Conservation (phyloP, 2,113 vertebrate species). For the Chauna torquata region DNA sequence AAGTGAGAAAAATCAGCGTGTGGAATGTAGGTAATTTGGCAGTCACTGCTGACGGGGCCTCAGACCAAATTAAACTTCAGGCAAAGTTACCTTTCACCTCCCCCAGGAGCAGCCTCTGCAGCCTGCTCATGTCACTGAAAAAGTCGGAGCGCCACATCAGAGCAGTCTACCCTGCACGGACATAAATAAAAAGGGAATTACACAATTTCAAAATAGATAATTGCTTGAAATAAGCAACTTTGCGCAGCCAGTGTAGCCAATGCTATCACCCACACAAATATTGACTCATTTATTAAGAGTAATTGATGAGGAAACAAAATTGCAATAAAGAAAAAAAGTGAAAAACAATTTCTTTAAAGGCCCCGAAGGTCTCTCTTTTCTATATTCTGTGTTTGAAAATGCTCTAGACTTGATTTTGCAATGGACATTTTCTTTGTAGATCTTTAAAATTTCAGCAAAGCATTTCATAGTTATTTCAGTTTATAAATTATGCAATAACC, state of each 20-base stretch:
- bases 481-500: constrained; percentile 24
- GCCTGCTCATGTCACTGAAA: neutral
- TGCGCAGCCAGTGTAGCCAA: neutral
- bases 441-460: constrained; percentile 8
- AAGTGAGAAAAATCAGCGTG: neutral
- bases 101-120: neutral
- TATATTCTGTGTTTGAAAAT: neutral
- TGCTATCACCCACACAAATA: neutral
- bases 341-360: neutral
- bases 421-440: neutral
- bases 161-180: neutral
- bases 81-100: neutral
- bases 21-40: neutral
- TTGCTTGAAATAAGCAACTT: neutral
- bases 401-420: neutral
- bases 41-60: neutral
- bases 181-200: neutral
- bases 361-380: neutral
- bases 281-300: neutral
- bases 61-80: neutral
- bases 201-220: neutral
- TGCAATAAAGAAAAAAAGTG: neutral
- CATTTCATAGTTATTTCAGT: neutral
- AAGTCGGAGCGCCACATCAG: neutral
- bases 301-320: constrained; percentile 16